Evolutionary conservation across 2,113 vertebrate genomes (phyloP), one percentile per base, ranked within the genome.

Genomic region (Ochotona curzoniae): DNA sequence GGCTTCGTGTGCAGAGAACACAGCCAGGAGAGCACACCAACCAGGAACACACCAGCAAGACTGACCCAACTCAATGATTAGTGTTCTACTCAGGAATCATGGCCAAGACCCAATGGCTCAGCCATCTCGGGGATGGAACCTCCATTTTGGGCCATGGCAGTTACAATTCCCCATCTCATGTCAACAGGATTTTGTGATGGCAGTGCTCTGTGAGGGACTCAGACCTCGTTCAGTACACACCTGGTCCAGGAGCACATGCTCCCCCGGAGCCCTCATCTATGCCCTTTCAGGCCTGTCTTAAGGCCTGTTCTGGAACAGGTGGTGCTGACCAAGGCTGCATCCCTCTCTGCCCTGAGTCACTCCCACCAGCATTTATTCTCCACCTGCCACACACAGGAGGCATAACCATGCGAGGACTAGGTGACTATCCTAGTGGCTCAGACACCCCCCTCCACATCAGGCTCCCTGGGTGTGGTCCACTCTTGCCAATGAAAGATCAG

Each of bases 81-180:
- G 69, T 1, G 5, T 32, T 60, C 30, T n/a, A 20, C 20, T 17
- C 12, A 11, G 49, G 85, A 64, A 73, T 12, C 4, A 17, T 64
- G 28, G 67, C 20, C 21, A 23, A 23, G 54, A 47, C 67, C 44
- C 84, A 30, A 35, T 21, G 25, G 23, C 70, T 7, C 15, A 71
- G 23, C 4, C 35, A 28, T 67, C 2, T 1, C 0, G 1, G 49
- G 20, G 11, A 8, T 15, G 26, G 71, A 26, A n/a, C 25, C 32
- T 57, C 82, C n/a, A 25, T 30, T n/a, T 35, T 69, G 17, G 30
- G 28, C 61, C 8, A 0, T 0, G 89, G 35, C 70, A 63, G 47
- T 83, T 47, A 38, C 60, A 14, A 57, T 69, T 83, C 60, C 32
- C 69, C n/a, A 23, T n/a, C 38, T 57, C 54, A 25, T 35, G 11